These are phyloP conservation scores for Montipora capitata DNA, from an alignment of 92 coral and sea anemone genomes.

Conservation along the genomic window DNA sequence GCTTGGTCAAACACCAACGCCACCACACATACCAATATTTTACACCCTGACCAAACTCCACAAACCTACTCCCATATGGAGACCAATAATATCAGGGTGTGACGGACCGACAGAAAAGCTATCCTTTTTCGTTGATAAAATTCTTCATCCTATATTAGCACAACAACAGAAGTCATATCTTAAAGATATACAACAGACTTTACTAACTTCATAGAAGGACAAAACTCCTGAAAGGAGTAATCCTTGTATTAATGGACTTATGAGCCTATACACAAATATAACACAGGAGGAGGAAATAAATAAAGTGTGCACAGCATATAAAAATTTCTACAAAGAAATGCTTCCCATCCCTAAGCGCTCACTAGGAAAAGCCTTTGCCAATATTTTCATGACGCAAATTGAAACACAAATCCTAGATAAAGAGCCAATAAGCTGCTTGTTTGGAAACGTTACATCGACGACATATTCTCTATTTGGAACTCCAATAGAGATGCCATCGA, in stretches of 20 bases:
- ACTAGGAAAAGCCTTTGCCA: not conserved
- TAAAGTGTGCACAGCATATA: not conserved
- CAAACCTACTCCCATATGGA: conserved; percentile 6
- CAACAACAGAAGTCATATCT: not conserved
- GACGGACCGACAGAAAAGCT: not conserved
- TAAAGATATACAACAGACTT: not conserved
- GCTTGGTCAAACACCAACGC: not conserved
- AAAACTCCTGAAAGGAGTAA: not conserved
- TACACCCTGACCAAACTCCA: not conserved
- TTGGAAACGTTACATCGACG: too few relatives aligned
- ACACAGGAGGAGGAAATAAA: not conserved
- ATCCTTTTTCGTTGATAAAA: not conserved
- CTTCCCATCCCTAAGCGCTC: not conserved
- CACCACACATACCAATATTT: not conserved
- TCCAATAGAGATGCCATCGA: too few relatives aligned
- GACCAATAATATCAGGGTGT: not conserved
- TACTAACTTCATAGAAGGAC: not conserved
- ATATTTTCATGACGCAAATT: too few relatives aligned
- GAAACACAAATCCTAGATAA: too few relatives aligned
- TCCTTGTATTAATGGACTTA: not conserved
- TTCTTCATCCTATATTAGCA: not conserved
- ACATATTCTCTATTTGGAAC: too few relatives aligned
- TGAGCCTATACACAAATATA: not conserved
- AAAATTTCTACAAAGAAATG: not conserved
- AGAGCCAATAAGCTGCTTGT: too few relatives aligned